Base-by-base conservation (phyloP, 2,888 invertebrate genomes). In the Volucella zonaria region DNA sequence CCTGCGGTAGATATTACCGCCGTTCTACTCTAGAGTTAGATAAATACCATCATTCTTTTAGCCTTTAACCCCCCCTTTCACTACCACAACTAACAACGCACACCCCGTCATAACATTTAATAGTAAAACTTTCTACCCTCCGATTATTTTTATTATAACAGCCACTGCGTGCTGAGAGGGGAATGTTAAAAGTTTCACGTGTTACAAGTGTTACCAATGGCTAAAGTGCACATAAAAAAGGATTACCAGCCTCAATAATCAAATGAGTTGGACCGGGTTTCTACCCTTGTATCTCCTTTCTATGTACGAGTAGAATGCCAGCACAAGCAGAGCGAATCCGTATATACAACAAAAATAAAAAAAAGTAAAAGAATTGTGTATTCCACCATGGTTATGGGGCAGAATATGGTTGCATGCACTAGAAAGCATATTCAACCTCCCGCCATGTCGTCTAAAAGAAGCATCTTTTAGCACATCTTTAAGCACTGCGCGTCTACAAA, bases 1-100 rank as follows among this genome's bases (percentile, higher is more conserved):
- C 40, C 11, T 12, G 14, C 10, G 40, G 38, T 51, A 23, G 43
- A 66, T 23, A 61, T 61, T 52, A 67, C 61, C 31, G 1, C 4
- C 18, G 42, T 61, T 23, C 18, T 18, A 52, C 70, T 75, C 76
- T 54, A 76, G 70, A 45, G 70, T 56, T 54, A 59, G 70, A 81
- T 81, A 81, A 81, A 70, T 81, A 70, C 66, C 76, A 68, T 76
- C 81, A 49, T 64, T 58, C 54, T n/a, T 45, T 18, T 8, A 43
- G 38, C 1, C 51, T 45, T 18, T 8, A 38, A 31, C 1, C 45
- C 9, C 9, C n/a, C 47, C 43, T 31, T 23, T 43, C 10, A 42
- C 11, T 14, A 43, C 43, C 23, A 3, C 3, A 38, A 61, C n/a
- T n/a, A 56, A 23, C 1, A 42, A 59, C 59, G 43, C 31, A 71